Conservation (phyloP, 1,140 invertebrate species). For the Papilio polyxenes region DNA sequence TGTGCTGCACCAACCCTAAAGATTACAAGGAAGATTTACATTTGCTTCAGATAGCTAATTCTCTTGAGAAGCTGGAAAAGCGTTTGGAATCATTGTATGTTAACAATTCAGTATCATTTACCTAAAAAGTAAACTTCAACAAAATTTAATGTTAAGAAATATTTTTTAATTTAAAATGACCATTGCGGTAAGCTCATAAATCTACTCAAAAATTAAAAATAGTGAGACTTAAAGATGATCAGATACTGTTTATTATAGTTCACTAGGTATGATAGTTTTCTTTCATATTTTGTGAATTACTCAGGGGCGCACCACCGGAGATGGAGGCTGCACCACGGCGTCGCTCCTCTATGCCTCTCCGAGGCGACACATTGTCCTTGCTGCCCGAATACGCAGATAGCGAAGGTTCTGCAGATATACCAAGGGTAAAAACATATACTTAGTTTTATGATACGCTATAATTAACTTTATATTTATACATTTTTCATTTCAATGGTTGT, state of each 20-base stretch:
- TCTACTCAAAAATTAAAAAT: too few species aligned
- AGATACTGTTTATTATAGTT: too few species aligned
- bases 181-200: too few species aligned
- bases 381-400: slow-evolving; percentile 65
- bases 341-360: slow-evolving; percentile 55
- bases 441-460: too few species aligned
- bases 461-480: not conserved
- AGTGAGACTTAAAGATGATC: too few species aligned
- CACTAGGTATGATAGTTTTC: not conserved
- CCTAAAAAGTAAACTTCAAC: too few species aligned
- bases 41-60: slow-evolving; percentile 90
- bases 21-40: slow-evolving; percentile 92
- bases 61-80: slow-evolving; percentile 89
- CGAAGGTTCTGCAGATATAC: slow-evolving; percentile 64
- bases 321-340: slow-evolving; percentile 49
- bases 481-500: not conserved
- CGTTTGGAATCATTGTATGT: slow-evolving; percentile 90
- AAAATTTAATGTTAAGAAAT: not conserved
- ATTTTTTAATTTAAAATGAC: too few species aligned
- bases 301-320: slow-evolving; percentile 60
- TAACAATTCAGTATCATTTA: too few species aligned
- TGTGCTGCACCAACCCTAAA: slow-evolving; percentile 94
- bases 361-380: slow-evolving; percentile 57
- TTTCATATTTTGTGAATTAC: slow-evolving; percentile 12
- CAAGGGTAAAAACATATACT: slow-evolving; percentile 49